Base-by-base conservation (phyloP, 2,888 invertebrate genomes). In the Drosophila tripunctata region DNA sequence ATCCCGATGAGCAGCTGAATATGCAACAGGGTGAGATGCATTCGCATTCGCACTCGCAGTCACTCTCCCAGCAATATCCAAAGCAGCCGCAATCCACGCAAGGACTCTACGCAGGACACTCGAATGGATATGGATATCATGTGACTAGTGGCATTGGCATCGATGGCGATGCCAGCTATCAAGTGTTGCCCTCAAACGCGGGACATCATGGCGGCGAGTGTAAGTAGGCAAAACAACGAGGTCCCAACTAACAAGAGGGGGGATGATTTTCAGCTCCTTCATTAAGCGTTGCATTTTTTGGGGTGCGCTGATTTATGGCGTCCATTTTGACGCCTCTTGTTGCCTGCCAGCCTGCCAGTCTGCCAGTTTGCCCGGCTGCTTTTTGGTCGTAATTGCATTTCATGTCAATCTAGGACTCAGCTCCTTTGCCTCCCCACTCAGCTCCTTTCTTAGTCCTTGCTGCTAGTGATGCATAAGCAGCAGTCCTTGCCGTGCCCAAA, bases 101-200 rank as follows among this genome's bases (percentile, higher is more conserved):
- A 17, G 43, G 24, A 43, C 43, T 27, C 43, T 43, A 43, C 3
- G 24, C 17, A 4, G 45, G 30, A 5, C 83, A 85, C 24, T 60
- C 81, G 63, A 90, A 89, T 68, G 89, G 89, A 55, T 89, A 89
- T 70, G 90, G 89, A 72, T 90, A 89, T 86, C 89, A 90, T 74
- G 87, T 90, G 89, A 89, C 90, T 87, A 89, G 88, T 83, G 88
- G 82, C 74, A 82, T 88, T 69, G 90, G 90, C 75, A 85, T 81
- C 69, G 89, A 89, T 73, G 76, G 88, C 67, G 90, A 89, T 27
- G 27, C 27, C 66, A 90, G 87, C 87, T 89, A 89, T 89, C 89
- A 89, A 89, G 88, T 90, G 80, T 73, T 89, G 76, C 89, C 90
- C 63, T 75, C 89, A 67, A 75, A 73, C 55, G 67, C 75, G 33